Conservation (phyloP, 1,140 invertebrate species). For the Drosophila oshimai region DNA sequence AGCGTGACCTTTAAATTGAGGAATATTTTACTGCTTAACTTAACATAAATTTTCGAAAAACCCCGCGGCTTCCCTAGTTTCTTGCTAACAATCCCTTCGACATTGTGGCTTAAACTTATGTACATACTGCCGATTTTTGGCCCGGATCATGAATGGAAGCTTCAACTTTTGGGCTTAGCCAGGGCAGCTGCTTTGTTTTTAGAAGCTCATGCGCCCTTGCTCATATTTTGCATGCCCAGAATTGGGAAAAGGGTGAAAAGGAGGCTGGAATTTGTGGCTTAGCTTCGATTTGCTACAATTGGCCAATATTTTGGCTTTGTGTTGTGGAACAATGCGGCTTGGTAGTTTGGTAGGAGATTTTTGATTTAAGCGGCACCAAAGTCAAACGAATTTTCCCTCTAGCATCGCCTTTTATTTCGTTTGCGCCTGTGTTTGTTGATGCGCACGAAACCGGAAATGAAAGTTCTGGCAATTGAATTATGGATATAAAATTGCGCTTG, state of each 20-base stretch:
- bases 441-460: conserved; percentile 48
- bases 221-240: conserved; percentile 32
- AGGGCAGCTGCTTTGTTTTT: conserved; percentile 44
- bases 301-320: conserved; percentile 53
- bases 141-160: conserved; percentile 9
- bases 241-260: not conserved
- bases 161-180: conserved; percentile 28
- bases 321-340: conserved; percentile 40
- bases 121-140: not conserved
- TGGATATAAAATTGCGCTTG: conserved; percentile 49
- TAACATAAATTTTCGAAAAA: no score
- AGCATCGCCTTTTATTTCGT: not conserved
- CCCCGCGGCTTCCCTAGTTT: not conserved
- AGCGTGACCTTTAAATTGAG: not conserved
- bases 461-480: conserved; percentile 64
- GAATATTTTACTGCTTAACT: no score
- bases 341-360: conserved; percentile 38
- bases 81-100: not conserved
- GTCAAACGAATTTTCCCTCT: conserved; percentile 32
- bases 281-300: conserved; percentile 43
- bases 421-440: conserved; percentile 26
- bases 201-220: conserved; percentile 44
- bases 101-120: no score
- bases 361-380: conserved; percentile 34
- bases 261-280: conserved; percentile 41